Evolutionary conservation across 2,113 vertebrate species (phyloP), one percentile per base, ranked within the genome.

Genomic region (Colaptes auratus): DNA sequence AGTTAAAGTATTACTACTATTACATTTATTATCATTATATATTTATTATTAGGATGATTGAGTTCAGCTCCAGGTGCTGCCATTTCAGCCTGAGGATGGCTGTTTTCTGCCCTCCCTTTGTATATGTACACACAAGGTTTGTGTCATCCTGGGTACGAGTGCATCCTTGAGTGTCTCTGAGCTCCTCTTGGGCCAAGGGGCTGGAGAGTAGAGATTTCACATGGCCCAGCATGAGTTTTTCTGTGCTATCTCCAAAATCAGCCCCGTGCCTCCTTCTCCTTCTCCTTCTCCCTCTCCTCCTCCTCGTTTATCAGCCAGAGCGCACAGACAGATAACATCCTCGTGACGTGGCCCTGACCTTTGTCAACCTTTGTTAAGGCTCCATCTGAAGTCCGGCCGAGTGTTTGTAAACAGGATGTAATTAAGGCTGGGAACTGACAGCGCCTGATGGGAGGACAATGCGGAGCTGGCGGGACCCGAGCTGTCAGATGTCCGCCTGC

Each of bases 321-420:
- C 96, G 96, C 96, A 97, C 97, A 98, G 98, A 98, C 98, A 97
- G 98, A 98, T 98, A 97, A 98, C 98, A 98, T 98, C 98, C 98
- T 98, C 97, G 97, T 92, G 93, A 97, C 98, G 97, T 97, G 98
- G 98, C 98, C 98, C 94, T 99, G 98, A 99, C 98, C 98, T 98
- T 97, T 96, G 97, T 95, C 97, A 98, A 98, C 98, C 98, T 98
- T 98, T 98, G 98, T 98, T 98, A 98, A 98, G 97, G 97, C 96
- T 98, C 98, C 98, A 98, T 98, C 98, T 98, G 98, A 98, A 98
- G 98, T 98, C 97, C 98, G 98, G 97, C 98, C 97, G 97, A 97
- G 97, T 98, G 98, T 99, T 99, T 99, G 99, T 99, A 99, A 99
- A 99, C 99, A 99, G 99, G 99, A 99, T 98, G 98, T 99, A 98